Base-by-base conservation (phyloP, 2,113 vertebrate species). In the Odocoileus virginianus region DNA sequence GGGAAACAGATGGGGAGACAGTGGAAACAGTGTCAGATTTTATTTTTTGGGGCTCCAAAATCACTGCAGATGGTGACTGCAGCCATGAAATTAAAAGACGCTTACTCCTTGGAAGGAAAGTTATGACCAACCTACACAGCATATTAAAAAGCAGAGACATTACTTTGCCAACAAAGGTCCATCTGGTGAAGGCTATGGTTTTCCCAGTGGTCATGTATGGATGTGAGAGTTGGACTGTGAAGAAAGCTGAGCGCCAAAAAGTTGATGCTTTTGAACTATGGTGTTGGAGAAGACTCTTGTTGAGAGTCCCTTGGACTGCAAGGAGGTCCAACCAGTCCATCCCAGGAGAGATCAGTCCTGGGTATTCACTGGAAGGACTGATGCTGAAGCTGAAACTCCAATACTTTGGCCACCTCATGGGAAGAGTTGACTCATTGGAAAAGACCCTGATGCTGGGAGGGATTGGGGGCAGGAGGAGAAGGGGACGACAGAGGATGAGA, bases 401-500 rank as follows among this genome's bases (percentile, higher is more conserved):
- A 6, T 71, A n/a, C 33, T 36, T 71, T 71, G 19, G 19, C 4
- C 11, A 23, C 1, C n/a, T 71, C 5, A 36, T 3, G 9, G 1
- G 1, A 71, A 23, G 64, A 23, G 9, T 19, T 71, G 67, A 71
- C n/a, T 71, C 67, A 71, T 23, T 71, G 21, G 67, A 71, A 71
- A 23, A 71, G 64, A 36, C 19, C n/a, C n/a, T 71, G 67, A 71
- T 71, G n/a, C n/a, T 40, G 67, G n/a, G 67, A 71, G 36, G 36
- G 7, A 36, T 6, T 71, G n/a, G 23, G 23, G 67, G 67, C 1
- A 5, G 19, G 67, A 71, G 17, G 17, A 21, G 17, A 71, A 71
- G 9, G 2, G 19, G 19, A 71, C 0, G 0, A n/a, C 19, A 71
- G 10, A 71, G 1, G 5, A 71, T 71, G 19, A 71, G n/a, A 23